Evolutionary conservation across 2,888 invertebrate genomes (phyloP).

Genomic region (Eulithis testata): DNA sequence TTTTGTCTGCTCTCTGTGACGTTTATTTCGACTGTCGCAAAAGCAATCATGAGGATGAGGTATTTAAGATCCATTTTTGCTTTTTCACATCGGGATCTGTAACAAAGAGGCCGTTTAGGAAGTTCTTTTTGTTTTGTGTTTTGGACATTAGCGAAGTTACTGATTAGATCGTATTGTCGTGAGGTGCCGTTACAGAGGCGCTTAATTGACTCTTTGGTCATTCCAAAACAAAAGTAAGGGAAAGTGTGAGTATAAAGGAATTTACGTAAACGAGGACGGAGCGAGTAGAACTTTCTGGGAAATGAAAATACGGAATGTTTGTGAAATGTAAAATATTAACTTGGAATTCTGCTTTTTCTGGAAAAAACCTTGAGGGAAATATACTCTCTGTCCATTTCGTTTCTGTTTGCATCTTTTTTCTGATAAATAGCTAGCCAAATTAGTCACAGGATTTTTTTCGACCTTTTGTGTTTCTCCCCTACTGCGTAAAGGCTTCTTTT

Average conservation of each 20-base stretch:
- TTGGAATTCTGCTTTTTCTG: conserved; percentile 10
- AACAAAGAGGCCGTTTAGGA: conserved; percentile 68
- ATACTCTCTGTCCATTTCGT: not conserved
- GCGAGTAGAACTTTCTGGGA: conserved; percentile 24
- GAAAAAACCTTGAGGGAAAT: not conserved
- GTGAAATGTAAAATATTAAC: conserved; percentile 10
- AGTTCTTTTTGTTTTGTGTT: conserved; percentile 53
- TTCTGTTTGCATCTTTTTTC: not conserved
- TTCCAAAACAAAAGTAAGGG: conserved; percentile 43
- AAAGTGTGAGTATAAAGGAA: conserved; percentile 39
- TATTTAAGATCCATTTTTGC: conserved; percentile 78
- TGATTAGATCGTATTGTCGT: conserved; percentile 62
- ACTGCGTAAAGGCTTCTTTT: no score
- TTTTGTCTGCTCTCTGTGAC: conserved; percentile 77
- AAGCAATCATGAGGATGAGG: conserved; percentile 78
- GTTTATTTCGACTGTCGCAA: conserved; percentile 77
- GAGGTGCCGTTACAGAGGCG: conserved; percentile 50
- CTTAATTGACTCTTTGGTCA: conserved; percentile 54
- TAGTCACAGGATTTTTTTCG: no score
- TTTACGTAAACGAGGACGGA: conserved; percentile 34
- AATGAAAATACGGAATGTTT: conserved; percentile 22
- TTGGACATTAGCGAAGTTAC: conserved; percentile 54
- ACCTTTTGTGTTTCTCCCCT: no score
- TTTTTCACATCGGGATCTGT: conserved; percentile 71
- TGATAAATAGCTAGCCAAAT: no score